These are phyloP conservation scores for Donacobius atricapilla DNA, from an alignment of 2,113 vertebrate species.

Conservation along the genomic window DNA sequence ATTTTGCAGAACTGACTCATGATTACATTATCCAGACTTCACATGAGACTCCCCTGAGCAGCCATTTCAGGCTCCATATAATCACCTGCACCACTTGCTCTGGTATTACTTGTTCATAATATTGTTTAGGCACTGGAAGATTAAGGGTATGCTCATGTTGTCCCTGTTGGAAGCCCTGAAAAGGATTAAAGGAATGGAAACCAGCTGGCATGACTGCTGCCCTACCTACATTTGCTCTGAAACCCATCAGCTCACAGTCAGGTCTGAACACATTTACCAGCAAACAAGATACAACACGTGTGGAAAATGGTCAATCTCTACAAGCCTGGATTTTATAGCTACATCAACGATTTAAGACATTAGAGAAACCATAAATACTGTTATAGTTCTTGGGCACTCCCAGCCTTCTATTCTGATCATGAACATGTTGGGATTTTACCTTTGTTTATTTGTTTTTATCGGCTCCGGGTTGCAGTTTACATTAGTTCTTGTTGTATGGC, in stretches of 20 bases:
- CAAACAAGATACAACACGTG: not conserved
- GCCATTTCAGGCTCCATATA: not conserved
- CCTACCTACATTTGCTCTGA: not conserved
- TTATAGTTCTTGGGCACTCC: not conserved
- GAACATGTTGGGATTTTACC: rapidly evolving
- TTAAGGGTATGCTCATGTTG: not conserved
- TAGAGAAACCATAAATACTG: not conserved
- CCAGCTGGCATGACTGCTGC: not conserved
- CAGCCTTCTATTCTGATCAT: not conserved
- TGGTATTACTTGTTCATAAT: not conserved
- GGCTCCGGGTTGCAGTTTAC: not conserved
- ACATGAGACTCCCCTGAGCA: not conserved
- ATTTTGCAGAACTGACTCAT: not conserved
- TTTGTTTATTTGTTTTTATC: not conserved
- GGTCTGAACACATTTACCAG: not conserved
- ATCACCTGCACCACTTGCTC: not conserved
- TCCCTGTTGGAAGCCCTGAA: not conserved
- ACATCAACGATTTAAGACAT: not conserved
- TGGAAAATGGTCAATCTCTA: not conserved
- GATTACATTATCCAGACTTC: not conserved
- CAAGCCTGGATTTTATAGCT: not conserved
- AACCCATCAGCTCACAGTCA: not conserved
- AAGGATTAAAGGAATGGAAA: not conserved
- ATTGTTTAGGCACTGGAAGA: not conserved
- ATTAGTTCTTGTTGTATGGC: not conserved